Evolutionary conservation across 2,113 vertebrate genomes (phyloP), one percentile per base, ranked within the genome.

Genomic region (Casuarius casuarius): DNA sequence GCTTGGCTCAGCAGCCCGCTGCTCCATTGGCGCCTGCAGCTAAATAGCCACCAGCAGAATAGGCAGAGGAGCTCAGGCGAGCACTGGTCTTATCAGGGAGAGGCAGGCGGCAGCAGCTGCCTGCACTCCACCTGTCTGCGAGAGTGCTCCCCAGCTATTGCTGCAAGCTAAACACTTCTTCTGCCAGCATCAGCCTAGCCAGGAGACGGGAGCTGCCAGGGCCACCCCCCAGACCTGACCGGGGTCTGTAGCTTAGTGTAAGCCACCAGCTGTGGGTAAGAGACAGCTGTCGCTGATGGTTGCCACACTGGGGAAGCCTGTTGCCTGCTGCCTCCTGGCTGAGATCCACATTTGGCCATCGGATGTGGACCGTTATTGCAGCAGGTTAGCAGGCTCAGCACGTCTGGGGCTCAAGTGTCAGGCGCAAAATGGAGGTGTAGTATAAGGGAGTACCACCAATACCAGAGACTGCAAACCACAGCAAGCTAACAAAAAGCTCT

Each of bases 91-190:
- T 94, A 94, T 87, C 94, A 87, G 59, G 28, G 46, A 51, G n/a
- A 84, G 21, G 42, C 82, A 92, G 77, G 18, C 58, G 22, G 28
- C 63, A 76, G 62, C 31, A 21, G 25, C 68, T 46, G 58, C 42
- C 81, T 0, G 0, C 0, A 3, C 40, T 49, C 42, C 86, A 4
- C 56, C 62, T 2, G 1, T 14, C 77, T 59, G 33, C 1, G 3
- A 40, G 28, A 28, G 19, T 1, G 0, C 10, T 88, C 13, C 44
- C 40, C 49, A 75, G 84, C 56, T 29, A 70, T 31, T 65, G 49
- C 17, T 0, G 0, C 35, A 28, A 26, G 35, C 31, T 0, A 8
- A 42, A 44, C 1, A 29, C 5, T 28, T 56, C 20, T 70, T 33
- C 62, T 80, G 74, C 70, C 93, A 84, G 29, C 8, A 0, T 23